Evolutionary conservation across 2,888 invertebrate genomes (phyloP), one percentile per base, ranked within the genome.

Genomic region (Xanthorhoe designata): DNA sequence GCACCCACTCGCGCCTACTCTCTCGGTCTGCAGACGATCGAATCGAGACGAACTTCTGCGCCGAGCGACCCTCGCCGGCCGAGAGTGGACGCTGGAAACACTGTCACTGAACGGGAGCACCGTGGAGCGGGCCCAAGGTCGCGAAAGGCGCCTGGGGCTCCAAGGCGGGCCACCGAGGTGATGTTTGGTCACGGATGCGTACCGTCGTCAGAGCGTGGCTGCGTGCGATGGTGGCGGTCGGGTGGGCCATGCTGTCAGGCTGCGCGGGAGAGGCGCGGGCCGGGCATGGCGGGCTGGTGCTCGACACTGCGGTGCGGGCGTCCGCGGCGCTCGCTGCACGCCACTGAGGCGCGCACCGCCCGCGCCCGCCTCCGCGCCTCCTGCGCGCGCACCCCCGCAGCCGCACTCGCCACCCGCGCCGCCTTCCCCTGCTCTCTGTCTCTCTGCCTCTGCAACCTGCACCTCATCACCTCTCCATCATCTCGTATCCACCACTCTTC

Each of bases 181-280:
- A 58, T 71, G 66, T 70, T 69, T 72, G 74, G 77, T 75, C 71
- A 62, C 66, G 71, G 86, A 84, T 83, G 85, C 92, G 88, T 93
- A 93, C 92, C 92, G 92, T 93, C 89, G 92, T 92, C 92, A 92
- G 92, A 91, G 92, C 92, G 92, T 92, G 91, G 92, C 91, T 92
- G 92, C 91, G 92, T 90, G 92, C 89, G 92, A 87, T 90, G 92
- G 91, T 91, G 90, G 92, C 92, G 92, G 90, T 91, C 89, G 90
- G 90, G 84, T 81, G 78, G 91, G 92, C 92, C 92, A 93, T 92
- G 92, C 92, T 93, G 92, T 93, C 92, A 92, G 92, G 92, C 91
- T 90, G 90, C 92, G 91, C 92, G 91, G 85, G 85, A 88, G 85
- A 90, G 89, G 91, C 92, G 92, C 92, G 91, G 89, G 91, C 92